These are phyloP conservation scores for Hyla sarda DNA, from an alignment of 2,113 vertebrate species.

Conservation along the genomic window DNA sequence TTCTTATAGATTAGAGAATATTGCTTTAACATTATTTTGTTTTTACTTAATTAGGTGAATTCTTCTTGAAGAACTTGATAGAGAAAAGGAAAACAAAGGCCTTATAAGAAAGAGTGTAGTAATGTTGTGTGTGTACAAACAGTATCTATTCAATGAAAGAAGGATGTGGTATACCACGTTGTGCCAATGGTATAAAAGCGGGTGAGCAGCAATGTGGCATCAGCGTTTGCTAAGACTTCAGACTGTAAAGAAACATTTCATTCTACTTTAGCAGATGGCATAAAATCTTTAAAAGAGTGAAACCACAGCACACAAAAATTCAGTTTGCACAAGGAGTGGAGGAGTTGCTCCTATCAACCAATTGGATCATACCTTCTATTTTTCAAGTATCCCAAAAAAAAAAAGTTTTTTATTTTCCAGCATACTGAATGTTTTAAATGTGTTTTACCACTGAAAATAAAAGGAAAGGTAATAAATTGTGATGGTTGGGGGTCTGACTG, in stretches of 20 bases:
- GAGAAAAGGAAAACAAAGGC: slow-evolving; percentile 81
- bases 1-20: too few species aligned
- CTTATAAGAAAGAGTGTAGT: slow-evolving; percentile 63
- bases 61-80: slow-evolving; percentile 95
- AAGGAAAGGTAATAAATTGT: too few species aligned
- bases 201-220: neutral
- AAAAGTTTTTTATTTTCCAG: too few species aligned
- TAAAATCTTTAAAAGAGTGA: too few species aligned
- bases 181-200: neutral
- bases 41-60: slow-evolving; percentile 82
- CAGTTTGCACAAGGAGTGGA: neutral
- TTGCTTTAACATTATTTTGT: neutral
- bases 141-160: neutral
- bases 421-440: too few species aligned
- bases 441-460: too few species aligned
- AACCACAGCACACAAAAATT: too few species aligned
- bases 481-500: too few species aligned
- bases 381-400: neutral
- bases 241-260: neutral
- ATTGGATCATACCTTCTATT: neutral
- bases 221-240: neutral
- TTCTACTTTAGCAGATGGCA: neutral
- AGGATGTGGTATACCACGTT: neutral
- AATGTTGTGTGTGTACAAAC: neutral
- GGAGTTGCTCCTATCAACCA: neutral